Evolutionary conservation across 2,113 vertebrate genomes (phyloP).

Genomic region (Suncus etruscus): DNA sequence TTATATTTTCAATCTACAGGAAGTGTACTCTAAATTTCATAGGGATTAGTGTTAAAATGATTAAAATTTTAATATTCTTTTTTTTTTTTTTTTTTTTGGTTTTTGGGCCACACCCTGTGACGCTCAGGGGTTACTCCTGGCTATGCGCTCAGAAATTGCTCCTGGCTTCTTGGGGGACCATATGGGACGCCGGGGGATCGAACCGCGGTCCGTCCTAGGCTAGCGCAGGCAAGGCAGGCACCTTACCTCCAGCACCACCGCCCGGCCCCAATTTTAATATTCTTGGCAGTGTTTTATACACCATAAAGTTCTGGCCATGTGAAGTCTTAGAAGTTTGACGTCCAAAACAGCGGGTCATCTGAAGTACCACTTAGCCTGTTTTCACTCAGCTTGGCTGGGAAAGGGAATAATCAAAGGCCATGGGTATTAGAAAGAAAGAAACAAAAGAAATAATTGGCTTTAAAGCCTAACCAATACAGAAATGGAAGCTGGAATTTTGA

Average conservation of each 20-base stretch:
- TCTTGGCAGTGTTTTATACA: not conserved
- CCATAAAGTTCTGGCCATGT: not conserved
- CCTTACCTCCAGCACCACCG: too few relatives aligned
- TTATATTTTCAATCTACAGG: not conserved
- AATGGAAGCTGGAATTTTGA: constrained; percentile 27
- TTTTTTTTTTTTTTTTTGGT: too few relatives aligned
- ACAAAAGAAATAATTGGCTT: constrained; percentile 51
- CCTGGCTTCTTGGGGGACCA: too few relatives aligned
- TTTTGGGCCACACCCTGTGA: too few relatives aligned
- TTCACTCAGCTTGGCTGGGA: not conserved
- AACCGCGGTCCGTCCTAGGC: too few relatives aligned
- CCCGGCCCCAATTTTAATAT: not conserved
- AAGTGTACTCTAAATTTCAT: not conserved
- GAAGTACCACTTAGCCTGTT: not conserved
- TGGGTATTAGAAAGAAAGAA: not conserved
- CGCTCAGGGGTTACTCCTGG: too few relatives aligned
- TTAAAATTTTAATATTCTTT: not conserved
- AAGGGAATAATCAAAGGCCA: not conserved
- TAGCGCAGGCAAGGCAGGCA: too few relatives aligned
- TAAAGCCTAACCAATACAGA: constrained; percentile 16
- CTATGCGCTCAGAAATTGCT: too few relatives aligned
- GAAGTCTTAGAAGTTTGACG: not conserved
- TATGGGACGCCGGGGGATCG: too few relatives aligned
- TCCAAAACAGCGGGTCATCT: not conserved
- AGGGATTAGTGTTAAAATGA: not conserved